Base-by-base conservation (phyloP, 2,888 invertebrate species). In the Isoperla grammatica region DNA sequence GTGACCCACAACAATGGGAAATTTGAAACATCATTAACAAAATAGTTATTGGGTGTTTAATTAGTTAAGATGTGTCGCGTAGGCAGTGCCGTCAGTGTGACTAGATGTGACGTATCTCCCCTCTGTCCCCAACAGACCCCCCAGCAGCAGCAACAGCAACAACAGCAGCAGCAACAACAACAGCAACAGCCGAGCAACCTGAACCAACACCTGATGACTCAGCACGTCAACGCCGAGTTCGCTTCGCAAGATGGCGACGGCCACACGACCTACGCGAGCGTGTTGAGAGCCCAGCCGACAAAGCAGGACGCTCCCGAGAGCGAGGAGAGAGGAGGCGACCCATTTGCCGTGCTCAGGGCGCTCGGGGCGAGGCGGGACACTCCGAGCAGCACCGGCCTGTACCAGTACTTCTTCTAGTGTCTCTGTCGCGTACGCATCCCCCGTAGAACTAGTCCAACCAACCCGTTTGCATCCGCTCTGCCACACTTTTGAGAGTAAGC, bases 321-420 rank as follows among this genome's bases (percentile, higher is more conserved):
- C 39, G 42, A 13, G 42, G 49, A 45, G 54, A 45, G n/a, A 61
- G n/a, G n/a, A n/a, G 68, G 65, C 66, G 79, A 74, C 71, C 78
- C 77, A 13, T 77, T 78, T 69, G 75, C 76, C 49, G 75, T 77
- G 63, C 74, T 78, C 64, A 71, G 78, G 54, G 78, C 78, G 61
- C 69, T 78, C 59, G 78, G 78, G 35, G 76, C 77, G 69, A 73
- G 75, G 67, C 60, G 62, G 23, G 63, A 67, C 45, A 70, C 69
- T 11, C 60, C 62, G 12, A 43, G 58, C 43, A 69, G 72, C 64
- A n/a, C n/a, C n/a, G 78, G 80, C 64, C 77, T 79, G 67, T 80
- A 80, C 70, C 79, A 81, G 70, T 81, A 81, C 73, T 81, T 81
- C 74, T 79, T n/a, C n/a, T n/a, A n/a, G n/a, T n/a, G n/a, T n/a